Conservation (phyloP, 2,888 invertebrate species). For the Caenorhabditis sinica region DNA sequence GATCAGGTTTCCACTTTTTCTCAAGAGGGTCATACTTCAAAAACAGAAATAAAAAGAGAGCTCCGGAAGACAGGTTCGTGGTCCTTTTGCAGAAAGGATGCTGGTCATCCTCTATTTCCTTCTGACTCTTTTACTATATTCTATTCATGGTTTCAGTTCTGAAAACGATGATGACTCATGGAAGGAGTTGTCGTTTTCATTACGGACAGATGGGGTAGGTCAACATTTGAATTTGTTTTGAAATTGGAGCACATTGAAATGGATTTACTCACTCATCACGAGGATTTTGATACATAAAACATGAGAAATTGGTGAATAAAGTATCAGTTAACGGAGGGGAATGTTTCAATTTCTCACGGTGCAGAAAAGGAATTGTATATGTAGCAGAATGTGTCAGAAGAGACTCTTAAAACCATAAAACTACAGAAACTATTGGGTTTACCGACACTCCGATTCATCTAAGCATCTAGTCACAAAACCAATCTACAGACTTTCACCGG, state of each 20-base stretch:
- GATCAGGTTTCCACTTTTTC: conserved; percentile 49
- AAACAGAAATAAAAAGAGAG: conserved; percentile 35
- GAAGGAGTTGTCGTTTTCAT: conserved; percentile 48
- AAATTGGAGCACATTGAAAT: neutral
- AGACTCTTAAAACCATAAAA: too few relatives aligned
- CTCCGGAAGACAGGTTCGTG: conserved; percentile 5
- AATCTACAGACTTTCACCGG: neutral
- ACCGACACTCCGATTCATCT: too few relatives aligned
- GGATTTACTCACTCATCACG: neutral
- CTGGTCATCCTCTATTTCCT: conserved; percentile 31
- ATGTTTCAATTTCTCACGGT: conserved; percentile 10
- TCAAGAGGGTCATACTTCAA: conserved; percentile 28
- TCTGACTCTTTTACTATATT: conserved; percentile 7
- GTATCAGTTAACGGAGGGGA: neutral
- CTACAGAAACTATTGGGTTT: too few relatives aligned
- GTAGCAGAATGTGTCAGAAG: too few relatives aligned
- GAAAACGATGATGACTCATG: conserved; percentile 57
- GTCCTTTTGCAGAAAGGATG: neutral
- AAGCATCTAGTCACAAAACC: too few relatives aligned
- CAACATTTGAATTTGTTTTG: neutral
- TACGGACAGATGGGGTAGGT: conserved; percentile 44
- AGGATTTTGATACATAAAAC: neutral
- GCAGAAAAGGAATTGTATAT: neutral
- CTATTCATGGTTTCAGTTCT: conserved; percentile 16
- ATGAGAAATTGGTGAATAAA: conserved; percentile 13